Conservation (phyloP, 2,797 vertebrate genomes). For the Zalophus californianus region DNA sequence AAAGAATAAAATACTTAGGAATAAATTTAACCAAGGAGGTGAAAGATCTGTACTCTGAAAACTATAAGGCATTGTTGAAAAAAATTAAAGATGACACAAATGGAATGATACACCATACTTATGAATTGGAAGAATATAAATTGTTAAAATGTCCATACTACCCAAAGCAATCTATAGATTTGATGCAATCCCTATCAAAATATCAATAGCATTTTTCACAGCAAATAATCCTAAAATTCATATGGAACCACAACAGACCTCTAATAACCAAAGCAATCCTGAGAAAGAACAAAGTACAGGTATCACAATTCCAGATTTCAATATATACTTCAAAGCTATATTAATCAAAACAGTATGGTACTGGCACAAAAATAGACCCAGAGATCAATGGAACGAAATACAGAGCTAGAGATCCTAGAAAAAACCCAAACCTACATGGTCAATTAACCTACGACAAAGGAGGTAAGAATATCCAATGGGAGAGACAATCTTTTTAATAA, state of each 20-base stretch:
- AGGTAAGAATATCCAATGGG: not conserved
- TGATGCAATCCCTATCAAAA: not conserved
- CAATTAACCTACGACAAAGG: not conserved
- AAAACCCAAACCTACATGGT: not conserved
- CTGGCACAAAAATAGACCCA: not conserved
- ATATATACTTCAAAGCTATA: not conserved
- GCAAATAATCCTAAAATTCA: not conserved
- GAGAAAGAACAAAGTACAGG: not conserved
- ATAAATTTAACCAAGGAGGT: not conserved
- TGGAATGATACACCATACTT: not conserved
- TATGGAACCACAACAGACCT: not conserved
- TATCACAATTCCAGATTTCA: not conserved
- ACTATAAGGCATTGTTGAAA: not conserved
- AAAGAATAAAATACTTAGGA: not conserved
- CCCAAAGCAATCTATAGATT: not conserved
- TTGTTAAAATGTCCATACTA: not conserved
- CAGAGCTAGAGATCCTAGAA: not conserved
- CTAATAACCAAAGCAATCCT: not conserved
- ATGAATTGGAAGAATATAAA: not conserved
- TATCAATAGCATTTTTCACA: not conserved
- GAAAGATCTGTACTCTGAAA: not conserved
- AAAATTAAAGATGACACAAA: not conserved
- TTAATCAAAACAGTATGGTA: not conserved
- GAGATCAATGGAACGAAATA: not conserved
- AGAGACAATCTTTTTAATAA: not conserved